Percentiles rank a stretch among this genome's conserved stretches.
These are phyloP conservation scores for Xestia rhomboidea DNA, from an alignment of 2,888 invertebrate species.

Conservation along the genomic window DNA sequence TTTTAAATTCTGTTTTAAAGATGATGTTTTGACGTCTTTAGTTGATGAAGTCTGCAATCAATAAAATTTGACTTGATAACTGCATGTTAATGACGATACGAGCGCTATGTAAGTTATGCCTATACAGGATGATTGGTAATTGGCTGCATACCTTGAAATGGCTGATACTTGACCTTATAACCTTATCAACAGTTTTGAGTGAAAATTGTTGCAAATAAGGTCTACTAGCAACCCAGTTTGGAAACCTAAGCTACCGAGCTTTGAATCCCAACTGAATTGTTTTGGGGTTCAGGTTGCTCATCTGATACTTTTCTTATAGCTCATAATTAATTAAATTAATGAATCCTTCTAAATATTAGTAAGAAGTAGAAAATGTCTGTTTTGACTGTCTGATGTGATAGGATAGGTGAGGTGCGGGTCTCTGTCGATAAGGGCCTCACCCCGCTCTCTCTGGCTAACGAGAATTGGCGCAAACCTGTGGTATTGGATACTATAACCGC, in stretches of 20 bases:
- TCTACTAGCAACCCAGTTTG: background rate
- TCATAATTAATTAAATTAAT: background rate
- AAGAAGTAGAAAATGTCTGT: background rate
- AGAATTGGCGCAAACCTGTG: background rate
- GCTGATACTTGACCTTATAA: too few relatives aligned
- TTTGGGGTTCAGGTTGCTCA: background rate
- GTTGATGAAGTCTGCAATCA: slow-evolving; percentile 65
- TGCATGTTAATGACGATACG: background rate
- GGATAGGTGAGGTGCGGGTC: background rate
- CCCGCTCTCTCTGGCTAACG: background rate
- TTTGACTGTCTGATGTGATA: background rate
- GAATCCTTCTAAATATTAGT: background rate
- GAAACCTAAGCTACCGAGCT: background rate
- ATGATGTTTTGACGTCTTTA: slow-evolving; percentile 30
- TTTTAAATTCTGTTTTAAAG: slow-evolving; percentile 31
- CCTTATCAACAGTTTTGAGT: too few relatives aligned
- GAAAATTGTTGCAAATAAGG: background rate
- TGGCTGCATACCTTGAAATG: background rate
- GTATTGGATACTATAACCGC: background rate
- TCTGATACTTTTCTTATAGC: background rate
- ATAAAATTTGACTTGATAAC: slow-evolving; percentile 10
- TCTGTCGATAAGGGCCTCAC: background rate
- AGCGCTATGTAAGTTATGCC: background rate
- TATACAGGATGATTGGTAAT: background rate
- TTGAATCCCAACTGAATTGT: background rate